These are phyloP conservation scores for Pipistrellus pygmaeus DNA, from an alignment of 2,797 vertebrate genomes.

Conservation along the genomic window DNA sequence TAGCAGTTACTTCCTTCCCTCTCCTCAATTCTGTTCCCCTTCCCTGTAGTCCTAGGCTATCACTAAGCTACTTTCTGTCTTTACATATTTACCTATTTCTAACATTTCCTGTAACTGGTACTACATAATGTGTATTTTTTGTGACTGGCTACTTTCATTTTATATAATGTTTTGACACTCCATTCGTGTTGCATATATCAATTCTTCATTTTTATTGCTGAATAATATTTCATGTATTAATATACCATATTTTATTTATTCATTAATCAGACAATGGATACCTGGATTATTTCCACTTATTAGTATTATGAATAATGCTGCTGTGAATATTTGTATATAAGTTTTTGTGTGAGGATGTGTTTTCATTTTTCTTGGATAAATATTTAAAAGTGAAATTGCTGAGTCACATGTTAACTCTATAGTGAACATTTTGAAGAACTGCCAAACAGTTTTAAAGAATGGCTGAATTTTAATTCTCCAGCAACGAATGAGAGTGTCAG, in stretches of 20 bases:
- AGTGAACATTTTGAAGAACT: neutral
- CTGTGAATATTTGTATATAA: neutral
- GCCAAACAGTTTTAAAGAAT: neutral
- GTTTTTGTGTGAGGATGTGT: neutral
- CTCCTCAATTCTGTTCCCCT: neutral
- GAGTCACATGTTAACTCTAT: neutral
- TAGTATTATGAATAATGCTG: neutral
- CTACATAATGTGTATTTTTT: neutral
- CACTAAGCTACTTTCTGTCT: neutral
- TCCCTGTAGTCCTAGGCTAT: neutral
- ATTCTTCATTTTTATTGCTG: neutral
- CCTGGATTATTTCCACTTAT: neutral
- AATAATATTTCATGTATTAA: neutral
- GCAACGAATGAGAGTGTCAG: neutral
- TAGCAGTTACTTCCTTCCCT: neutral
- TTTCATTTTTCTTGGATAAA: neutral
- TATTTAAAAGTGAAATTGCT: neutral
- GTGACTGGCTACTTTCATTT: neutral
- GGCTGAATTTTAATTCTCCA: neutral
- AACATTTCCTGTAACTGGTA: neutral
- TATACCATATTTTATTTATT: neutral
- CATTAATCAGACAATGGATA: neutral
- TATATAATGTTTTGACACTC: neutral
- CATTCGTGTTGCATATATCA: neutral
- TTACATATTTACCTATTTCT: neutral